Conservation (phyloP, 2,888 invertebrate genomes). For the Dasypogon diadema region DNA sequence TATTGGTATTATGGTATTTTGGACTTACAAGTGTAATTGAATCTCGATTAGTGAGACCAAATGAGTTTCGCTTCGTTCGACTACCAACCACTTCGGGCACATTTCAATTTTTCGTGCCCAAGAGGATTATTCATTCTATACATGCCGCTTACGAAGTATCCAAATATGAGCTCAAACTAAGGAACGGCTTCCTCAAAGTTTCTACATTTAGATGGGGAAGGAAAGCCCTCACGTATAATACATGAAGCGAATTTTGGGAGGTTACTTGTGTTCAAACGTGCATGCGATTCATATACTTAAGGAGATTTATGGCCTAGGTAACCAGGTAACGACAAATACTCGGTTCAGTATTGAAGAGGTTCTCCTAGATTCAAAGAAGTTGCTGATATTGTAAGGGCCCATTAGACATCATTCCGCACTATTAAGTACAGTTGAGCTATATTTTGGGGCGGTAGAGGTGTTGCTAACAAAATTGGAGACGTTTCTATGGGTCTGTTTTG, state of each 20-base stretch:
- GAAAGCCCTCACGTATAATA: slow-evolving; percentile 23
- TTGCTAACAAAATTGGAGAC: slow-evolving; percentile 16
- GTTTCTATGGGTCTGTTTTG: not conserved
- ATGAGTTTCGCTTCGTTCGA: not conserved
- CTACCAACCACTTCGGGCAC: not conserved
- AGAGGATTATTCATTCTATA: not conserved
- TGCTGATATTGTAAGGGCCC: slow-evolving; percentile 38
- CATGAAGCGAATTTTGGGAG: slow-evolving; percentile 31
- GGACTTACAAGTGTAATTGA: slow-evolving; percentile 22
- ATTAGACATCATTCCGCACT: slow-evolving; percentile 42
- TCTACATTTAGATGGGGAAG: not conserved
- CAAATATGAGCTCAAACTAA: not conserved
- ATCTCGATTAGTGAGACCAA: slow-evolving; percentile 19
- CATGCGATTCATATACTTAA: slow-evolving; percentile 46
- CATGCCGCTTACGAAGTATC: not conserved
- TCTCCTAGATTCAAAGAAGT: slow-evolving; percentile 23
- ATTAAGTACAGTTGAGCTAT: slow-evolving; percentile 7
- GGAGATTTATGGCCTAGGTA: slow-evolving; percentile 32
- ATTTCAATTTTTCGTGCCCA: not conserved
- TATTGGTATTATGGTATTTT: slow-evolving; percentile 16
- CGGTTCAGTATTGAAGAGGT: slow-evolving; percentile 34
- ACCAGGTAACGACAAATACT: slow-evolving; percentile 45
- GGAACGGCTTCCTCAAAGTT: not conserved
- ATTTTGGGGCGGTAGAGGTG: not conserved
- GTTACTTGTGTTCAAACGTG: slow-evolving; percentile 38